A percentile compares a stretch with the other conserved stretches of the same genome.
These are phyloP conservation scores for Sturmia bella DNA, from an alignment of 2,888 invertebrate species.

Conservation along the genomic window DNA sequence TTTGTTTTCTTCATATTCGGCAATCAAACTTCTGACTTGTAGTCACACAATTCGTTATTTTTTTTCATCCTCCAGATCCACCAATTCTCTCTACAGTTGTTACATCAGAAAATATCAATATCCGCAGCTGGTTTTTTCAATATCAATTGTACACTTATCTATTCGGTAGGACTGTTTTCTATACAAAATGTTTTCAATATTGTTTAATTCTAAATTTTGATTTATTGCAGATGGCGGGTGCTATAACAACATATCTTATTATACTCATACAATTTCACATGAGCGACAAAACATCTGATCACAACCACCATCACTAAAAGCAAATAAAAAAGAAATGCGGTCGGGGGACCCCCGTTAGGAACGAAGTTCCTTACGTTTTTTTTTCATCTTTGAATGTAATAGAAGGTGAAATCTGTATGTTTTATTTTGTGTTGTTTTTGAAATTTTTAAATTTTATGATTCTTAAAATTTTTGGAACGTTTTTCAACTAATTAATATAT, in stretches of 20 bases:
- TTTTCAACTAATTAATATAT: too few relatives aligned
- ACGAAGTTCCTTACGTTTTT: too few relatives aligned
- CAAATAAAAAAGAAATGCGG: neutral
- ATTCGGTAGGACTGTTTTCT: constrained; percentile 78
- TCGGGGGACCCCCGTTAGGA: too few relatives aligned
- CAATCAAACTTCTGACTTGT: too few relatives aligned
- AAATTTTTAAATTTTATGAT: too few relatives aligned
- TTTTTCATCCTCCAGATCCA: constrained; percentile 78
- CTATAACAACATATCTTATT: constrained; percentile 82
- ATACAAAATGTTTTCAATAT: neutral
- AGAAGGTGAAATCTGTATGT: too few relatives aligned
- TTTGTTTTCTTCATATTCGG: too few relatives aligned
- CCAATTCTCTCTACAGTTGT: constrained; percentile 82
- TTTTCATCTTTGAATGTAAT: too few relatives aligned
- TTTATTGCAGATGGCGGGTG: constrained; percentile 80
- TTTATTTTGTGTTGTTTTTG: too few relatives aligned
- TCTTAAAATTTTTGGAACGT: too few relatives aligned
- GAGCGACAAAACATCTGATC: constrained; percentile 65
- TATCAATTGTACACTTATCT: constrained; percentile 82
- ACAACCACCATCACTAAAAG: neutral
- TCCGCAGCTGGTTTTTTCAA: constrained; percentile 82
- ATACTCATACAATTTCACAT: constrained; percentile 82
- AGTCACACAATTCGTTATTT: neutral
- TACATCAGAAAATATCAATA: constrained; percentile 82
- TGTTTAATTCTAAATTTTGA: neutral